Evolutionary conservation across 2,797 vertebrate genomes (phyloP).

Genomic region (Darevskia mixta): DNA sequence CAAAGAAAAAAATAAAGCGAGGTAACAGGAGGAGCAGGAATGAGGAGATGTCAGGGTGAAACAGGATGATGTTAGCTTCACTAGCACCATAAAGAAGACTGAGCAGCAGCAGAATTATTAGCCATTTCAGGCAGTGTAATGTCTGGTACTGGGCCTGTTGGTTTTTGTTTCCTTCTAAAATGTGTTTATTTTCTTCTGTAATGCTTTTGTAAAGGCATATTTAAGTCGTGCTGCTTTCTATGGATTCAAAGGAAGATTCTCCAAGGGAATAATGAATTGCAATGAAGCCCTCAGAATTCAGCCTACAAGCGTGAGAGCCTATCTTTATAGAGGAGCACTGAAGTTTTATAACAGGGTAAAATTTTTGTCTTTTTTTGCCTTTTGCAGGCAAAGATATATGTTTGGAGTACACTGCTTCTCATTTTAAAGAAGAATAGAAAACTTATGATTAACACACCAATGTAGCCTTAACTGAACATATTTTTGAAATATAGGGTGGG

Average conservation of each 20-base stretch:
- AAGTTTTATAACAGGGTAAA: slow-evolving; percentile 82
- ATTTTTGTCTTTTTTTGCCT: not conserved
- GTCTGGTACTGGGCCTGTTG: too few species aligned
- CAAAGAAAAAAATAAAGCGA: not conserved
- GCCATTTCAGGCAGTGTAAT: not conserved
- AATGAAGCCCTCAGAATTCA: slow-evolving; percentile 82
- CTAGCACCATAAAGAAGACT: too few species aligned
- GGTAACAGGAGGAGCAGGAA: not conserved
- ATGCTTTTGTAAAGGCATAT: slow-evolving; percentile 77
- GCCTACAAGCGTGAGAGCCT: slow-evolving; percentile 77
- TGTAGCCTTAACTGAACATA: not conserved
- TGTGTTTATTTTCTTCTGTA: slow-evolving; percentile 29
- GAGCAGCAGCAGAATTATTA: too few species aligned
- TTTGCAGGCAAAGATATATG: not conserved
- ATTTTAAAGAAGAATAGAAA: not conserved
- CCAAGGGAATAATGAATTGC: slow-evolving; percentile 85
- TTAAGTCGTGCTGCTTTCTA: slow-evolving; percentile 82
- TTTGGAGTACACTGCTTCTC: not conserved
- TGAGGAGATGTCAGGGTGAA: not conserved
- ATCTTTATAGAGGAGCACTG: slow-evolving; percentile 82
- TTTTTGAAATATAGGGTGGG: not conserved
- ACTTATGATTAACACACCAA: not conserved
- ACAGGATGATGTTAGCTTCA: too few species aligned
- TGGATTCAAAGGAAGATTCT: slow-evolving; percentile 79
- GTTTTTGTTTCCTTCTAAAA: not conserved